phyloP scores from a whole-genome alignment of 2,797 vertebrate species.

The Gymnoscopelus microlampas region DNA sequence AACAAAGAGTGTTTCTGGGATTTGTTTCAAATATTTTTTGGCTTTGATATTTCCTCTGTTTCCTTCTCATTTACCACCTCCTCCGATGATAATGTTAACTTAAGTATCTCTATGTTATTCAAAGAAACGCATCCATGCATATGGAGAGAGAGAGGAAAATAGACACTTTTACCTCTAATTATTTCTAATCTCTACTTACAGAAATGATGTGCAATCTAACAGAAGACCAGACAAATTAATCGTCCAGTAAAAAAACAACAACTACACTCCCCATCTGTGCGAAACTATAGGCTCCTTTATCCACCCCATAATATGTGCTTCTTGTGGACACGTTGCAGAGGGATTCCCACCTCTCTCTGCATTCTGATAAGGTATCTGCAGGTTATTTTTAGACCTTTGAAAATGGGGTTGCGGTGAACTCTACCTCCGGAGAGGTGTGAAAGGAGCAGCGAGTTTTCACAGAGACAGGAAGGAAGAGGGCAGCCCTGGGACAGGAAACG shows the following conservation, averaged over 20 bases:
- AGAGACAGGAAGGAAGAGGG: conserved; percentile 68
- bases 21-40: background rate
- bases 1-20: background rate
- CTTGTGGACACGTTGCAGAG: conserved; percentile 16
- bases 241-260: too few species aligned
- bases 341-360: conserved; percentile 13
- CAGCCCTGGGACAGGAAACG: conserved; percentile 71
- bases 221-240: too few species aligned
- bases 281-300: background rate
- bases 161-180: background rate
- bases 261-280: background rate
- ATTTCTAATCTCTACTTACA: background rate
- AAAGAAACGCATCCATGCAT: too few species aligned
- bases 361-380: conserved; percentile 22
- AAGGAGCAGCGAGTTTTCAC: conserved; percentile 55
- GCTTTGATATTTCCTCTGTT: too few species aligned
- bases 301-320: background rate
- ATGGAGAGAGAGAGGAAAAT: too few species aligned
- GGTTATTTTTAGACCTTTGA: conserved; percentile 56
- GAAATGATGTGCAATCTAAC: too few species aligned
- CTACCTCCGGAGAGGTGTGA: conserved; percentile 44
- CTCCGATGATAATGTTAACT: too few species aligned
- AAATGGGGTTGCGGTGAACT: conserved; percentile 42
- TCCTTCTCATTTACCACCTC: too few species aligned
- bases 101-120: too few species aligned